phyloP scores from a whole-genome alignment of 2,797 vertebrate genomes.

The Eulemur albifrons region DNA sequence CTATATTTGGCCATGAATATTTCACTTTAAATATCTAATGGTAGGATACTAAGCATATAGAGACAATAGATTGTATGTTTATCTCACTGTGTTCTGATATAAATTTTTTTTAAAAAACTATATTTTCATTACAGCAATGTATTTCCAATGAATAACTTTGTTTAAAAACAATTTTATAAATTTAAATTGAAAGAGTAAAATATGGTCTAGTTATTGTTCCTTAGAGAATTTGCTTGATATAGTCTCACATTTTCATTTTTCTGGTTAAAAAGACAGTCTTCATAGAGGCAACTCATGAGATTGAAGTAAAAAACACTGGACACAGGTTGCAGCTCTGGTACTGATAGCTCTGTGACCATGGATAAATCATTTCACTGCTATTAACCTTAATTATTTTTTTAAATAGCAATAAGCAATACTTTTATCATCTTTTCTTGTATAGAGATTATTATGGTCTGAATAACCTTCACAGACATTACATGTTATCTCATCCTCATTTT shows the following conservation, averaged over 20 bases:
- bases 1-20: background rate
- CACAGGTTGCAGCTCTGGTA: background rate
- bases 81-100: background rate
- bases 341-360: background rate
- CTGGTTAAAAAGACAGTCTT: background rate
- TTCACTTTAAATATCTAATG: background rate
- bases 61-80: background rate
- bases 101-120: background rate
- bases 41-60: background rate
- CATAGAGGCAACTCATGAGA: background rate
- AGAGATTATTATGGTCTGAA: background rate
- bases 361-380: background rate
- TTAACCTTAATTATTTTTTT: background rate
- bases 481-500: background rate
- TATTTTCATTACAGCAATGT: background rate
- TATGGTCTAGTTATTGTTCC: background rate
- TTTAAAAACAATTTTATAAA: background rate
- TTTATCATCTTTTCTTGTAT: background rate
- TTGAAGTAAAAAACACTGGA: background rate
- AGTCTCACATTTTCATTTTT: background rate
- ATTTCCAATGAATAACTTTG: background rate
- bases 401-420: background rate
- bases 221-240: background rate
- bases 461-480: background rate
- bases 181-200: slow-evolving; percentile 4